These are phyloP conservation scores for Bradysia coprophila DNA, from an alignment of 1,140 invertebrate species.

Conservation along the genomic window DNA sequence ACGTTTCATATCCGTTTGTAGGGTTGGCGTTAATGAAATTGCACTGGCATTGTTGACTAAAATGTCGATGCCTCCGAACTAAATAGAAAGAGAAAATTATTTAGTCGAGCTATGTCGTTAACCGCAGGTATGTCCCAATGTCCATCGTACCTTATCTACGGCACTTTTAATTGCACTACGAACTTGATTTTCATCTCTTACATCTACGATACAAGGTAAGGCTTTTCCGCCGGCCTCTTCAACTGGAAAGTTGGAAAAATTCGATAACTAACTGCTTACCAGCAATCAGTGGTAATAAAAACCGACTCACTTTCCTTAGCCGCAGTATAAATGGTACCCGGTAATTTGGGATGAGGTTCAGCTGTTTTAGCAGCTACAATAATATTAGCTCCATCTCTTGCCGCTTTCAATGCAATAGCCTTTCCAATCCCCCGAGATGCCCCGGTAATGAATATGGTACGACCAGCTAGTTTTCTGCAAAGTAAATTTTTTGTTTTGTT, in stretches of 20 bases:
- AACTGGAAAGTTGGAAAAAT: conserved; percentile 37
- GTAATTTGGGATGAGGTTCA: conserved; percentile 86
- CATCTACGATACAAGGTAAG: conserved; percentile 85
- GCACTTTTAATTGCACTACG: conserved; percentile 68
- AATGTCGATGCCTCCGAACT: conserved; percentile 93
- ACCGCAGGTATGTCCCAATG: background rate
- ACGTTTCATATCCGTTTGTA: conserved; percentile 83
- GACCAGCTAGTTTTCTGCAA: conserved; percentile 71
- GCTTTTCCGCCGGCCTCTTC: conserved; percentile 80
- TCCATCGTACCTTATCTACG: conserved; percentile 41
- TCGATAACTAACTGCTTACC: too few species aligned
- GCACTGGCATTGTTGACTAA: conserved; percentile 94
- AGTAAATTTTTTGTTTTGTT: too few species aligned
- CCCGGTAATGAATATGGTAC: conserved; percentile 89
- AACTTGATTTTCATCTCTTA: conserved; percentile 73
- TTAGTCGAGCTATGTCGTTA: background rate
- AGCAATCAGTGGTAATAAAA: too few species aligned
- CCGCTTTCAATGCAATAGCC: conserved; percentile 84
- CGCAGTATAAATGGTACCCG: conserved; percentile 95
- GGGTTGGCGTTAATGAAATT: conserved; percentile 76
- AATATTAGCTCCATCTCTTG: conserved; percentile 88
- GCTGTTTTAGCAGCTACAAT: conserved; percentile 94
- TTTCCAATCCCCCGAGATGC: conserved; percentile 96
- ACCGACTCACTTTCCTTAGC: conserved; percentile 86
- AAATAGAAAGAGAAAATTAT: conserved; percentile 8